phyloP scores from a whole-genome alignment of 2,797 vertebrate species.

The Myripristis murdjan region DNA sequence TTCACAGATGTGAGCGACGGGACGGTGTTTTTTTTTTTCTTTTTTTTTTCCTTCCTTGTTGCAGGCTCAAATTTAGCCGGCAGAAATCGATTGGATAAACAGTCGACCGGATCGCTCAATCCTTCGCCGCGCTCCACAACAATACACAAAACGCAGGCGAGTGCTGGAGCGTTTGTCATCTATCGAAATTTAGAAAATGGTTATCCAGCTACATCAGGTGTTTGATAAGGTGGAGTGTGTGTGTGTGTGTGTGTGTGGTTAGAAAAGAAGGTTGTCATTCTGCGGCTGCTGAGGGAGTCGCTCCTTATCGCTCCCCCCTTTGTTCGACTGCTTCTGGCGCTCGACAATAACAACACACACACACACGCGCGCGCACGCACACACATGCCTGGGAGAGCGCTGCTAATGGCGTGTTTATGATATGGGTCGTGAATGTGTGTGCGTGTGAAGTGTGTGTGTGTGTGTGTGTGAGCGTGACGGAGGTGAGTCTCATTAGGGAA shows the following conservation, averaged over 20 bases:
- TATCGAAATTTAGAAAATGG: not conserved
- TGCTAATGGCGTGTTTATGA: slow-evolving; percentile 33
- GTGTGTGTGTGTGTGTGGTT: not conserved
- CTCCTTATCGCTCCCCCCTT: slow-evolving; percentile 12
- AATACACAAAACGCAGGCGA: not conserved
- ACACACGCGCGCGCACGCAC: slow-evolving; percentile 13
- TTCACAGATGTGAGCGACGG: not conserved
- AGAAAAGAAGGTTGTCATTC: slow-evolving; percentile 1
- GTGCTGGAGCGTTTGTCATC: no score
- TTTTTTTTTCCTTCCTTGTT: no score
- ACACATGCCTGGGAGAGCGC: slow-evolving; percentile 3
- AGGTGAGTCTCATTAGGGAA: slow-evolving; percentile 73
- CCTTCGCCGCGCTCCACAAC: not conserved
- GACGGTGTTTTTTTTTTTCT: not conserved
- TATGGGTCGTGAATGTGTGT: slow-evolving; percentile 14
- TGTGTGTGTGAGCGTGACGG: slow-evolving; percentile 47
- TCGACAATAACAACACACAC: slow-evolving; percentile 9
- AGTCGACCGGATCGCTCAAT: fast-evolving
- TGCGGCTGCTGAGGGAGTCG: not conserved
- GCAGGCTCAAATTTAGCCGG: no score
- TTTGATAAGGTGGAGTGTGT: slow-evolving; percentile 3
- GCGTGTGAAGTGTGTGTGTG: slow-evolving; percentile 29
- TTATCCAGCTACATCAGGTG: not conserved
- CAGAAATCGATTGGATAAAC: no score
- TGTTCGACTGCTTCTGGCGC: slow-evolving; percentile 16